Evolutionary conservation across 2,888 invertebrate species (phyloP), one percentile per base, ranked within the genome.

Genomic region (Meliscaeva auricollis): DNA sequence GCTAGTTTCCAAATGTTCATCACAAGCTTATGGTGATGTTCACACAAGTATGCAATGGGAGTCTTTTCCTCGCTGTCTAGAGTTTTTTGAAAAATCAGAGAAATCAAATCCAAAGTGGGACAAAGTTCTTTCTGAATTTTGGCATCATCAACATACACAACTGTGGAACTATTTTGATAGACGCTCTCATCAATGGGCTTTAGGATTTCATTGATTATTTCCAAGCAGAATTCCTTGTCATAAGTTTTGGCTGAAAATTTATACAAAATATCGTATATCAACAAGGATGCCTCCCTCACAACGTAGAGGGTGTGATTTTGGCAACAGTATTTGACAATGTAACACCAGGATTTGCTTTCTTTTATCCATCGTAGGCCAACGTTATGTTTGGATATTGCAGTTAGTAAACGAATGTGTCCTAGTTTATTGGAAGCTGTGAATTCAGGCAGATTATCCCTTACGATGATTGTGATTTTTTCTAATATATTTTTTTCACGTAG

Each of bases 231-330:
- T 13, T 90, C 89, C 87, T 94, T 93, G 44, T 93, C 91, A 64
- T 93, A 93, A 8, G 89, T 88, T 75, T 91, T 90, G 2, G 90
- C 89, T 20, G 91, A 91, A 44, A 89, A 91, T 89, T 93, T 94
- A 91, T 94, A 94, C 0, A 95, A 89, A 72, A 96, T 93, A 78
- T 93, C 93, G 17, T 94, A 93, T 17, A 96, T 92, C 88, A 96
- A 94, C 77, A 94, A 93, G 72, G 95, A 94, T 7, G 95, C 94
- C 89, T 95, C 95, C 46, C 95, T 93, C 0, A 94, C 93, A 9
- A 96, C 94, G 89, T 96, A 96, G 48, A 96, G 92, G 0, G 96
- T 96, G 81, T 95, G 94, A 90, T 94, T 94, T 72, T 94, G 93
- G 88, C 95, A 94, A 80, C 94, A 94, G 64, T 94, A 93, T 76